phyloP scores from a whole-genome alignment of 2,113 vertebrate species.

The Psittacara wagleri region DNA sequence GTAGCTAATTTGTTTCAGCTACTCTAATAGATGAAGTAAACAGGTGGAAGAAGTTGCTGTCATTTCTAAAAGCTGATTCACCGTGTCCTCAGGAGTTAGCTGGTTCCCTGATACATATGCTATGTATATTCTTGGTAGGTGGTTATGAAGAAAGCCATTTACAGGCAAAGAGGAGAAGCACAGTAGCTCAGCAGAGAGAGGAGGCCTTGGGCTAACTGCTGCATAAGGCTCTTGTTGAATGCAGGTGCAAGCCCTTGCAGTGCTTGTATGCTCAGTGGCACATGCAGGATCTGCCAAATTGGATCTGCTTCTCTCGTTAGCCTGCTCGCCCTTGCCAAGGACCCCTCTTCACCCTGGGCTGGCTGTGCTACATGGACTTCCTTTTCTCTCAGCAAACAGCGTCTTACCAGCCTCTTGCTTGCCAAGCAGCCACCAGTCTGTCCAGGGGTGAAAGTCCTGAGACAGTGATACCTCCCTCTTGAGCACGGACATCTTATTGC shows the following conservation, averaged over 20 bases:
- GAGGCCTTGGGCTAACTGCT: background rate
- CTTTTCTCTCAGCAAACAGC: background rate
- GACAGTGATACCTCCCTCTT: background rate
- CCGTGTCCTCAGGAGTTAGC: background rate
- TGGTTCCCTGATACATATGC: background rate
- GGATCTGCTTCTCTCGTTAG: background rate
- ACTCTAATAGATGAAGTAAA: background rate
- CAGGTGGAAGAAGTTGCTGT: background rate
- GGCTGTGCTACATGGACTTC: background rate
- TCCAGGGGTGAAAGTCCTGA: background rate
- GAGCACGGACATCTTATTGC: background rate
- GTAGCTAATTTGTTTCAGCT: background rate
- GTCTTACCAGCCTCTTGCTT: background rate
- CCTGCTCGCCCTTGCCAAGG: background rate
- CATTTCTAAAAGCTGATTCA: background rate
- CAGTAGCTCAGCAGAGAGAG: background rate
- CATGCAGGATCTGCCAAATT: background rate
- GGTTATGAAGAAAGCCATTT: background rate
- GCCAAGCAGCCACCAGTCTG: background rate
- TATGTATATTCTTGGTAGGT: background rate
- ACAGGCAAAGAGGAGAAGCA: background rate
- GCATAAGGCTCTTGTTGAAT: rapidly evolving
- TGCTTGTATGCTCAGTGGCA: rapidly evolving
- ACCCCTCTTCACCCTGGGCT: background rate
- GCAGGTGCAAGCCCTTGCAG: background rate